A percentile compares a stretch with the other conserved stretches of the same genome.
phyloP scores from a whole-genome alignment of 2,797 vertebrate species.

The Melanotaenia pygmaea region DNA sequence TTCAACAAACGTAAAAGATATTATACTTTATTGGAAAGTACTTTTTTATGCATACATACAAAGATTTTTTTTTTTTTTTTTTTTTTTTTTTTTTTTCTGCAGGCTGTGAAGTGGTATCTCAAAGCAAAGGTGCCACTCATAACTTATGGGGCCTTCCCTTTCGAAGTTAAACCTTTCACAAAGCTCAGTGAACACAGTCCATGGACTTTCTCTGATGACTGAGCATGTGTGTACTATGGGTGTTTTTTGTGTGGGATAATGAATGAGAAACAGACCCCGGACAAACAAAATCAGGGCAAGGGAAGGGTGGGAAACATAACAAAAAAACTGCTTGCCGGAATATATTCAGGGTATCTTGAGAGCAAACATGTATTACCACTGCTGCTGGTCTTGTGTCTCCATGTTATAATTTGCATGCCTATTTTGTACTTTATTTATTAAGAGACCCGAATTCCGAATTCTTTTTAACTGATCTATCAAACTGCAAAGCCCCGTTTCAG shows the following conservation, averaged over 20 bases:
- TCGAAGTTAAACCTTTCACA: conserved; percentile 42
- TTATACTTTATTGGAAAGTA: background rate
- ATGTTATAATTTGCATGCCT: conserved; percentile 18
- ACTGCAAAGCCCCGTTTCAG: conserved; percentile 14
- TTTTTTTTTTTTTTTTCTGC: background rate
- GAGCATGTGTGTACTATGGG: background rate
- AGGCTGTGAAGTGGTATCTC: background rate
- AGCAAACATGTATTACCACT: conserved; percentile 5
- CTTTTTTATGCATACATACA: background rate
- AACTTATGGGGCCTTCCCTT: conserved; percentile 34
- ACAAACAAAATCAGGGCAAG: conserved; percentile 46
- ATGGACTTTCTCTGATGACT: conserved; percentile 1
- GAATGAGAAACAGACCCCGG: conserved; percentile 46
- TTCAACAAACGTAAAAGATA: background rate
- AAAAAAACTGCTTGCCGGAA: conserved; percentile 1
- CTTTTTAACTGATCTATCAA: conserved; percentile 6
- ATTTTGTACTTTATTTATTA: conserved; percentile 15
- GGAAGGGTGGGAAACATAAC: conserved; percentile 46
- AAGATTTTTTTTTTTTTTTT: too few species aligned
- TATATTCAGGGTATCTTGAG: background rate
- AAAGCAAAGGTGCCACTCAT: conserved; percentile 13
- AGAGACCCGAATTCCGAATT: background rate
- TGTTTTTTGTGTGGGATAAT: conserved; percentile 33
- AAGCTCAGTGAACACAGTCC: conserved; percentile 40
- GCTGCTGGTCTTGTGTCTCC: background rate